Conservation (phyloP, 2,888 invertebrate species). For the Cybosia mesomella region DNA sequence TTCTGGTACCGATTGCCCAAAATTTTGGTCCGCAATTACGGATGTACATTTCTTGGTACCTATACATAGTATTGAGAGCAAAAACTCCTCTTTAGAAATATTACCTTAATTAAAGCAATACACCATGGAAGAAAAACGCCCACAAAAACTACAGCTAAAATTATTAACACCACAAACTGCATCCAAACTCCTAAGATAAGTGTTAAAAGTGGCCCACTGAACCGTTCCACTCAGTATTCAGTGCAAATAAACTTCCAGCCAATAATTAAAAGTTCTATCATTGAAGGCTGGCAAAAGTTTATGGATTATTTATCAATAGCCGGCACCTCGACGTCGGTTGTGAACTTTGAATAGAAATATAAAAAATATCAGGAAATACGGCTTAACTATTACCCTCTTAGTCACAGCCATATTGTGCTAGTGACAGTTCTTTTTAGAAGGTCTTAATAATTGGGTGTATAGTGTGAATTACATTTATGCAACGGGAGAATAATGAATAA, state of each 20-base stretch:
- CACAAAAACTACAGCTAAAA: neutral
- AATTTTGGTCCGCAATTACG: no score
- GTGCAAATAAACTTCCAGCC: neutral
- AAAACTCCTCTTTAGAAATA: no score
- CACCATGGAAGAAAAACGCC: no score
- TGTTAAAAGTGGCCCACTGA: constrained; percentile 3
- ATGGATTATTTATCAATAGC: neutral
- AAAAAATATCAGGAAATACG: neutral
- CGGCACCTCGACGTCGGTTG: neutral
- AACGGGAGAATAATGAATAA: neutral
- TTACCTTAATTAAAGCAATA: no score
- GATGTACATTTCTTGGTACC: no score
- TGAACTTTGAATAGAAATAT: neutral
- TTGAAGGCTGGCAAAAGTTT: neutral
- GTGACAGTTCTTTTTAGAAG: neutral
- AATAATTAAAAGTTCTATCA: constrained; percentile 4
- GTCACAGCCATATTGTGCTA: neutral
- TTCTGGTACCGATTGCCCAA: no score
- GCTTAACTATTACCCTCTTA: neutral
- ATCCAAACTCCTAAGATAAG: neutral
- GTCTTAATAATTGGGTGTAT: neutral
- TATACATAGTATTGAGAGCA: no score
- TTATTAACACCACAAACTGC: neutral
- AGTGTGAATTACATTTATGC: neutral
- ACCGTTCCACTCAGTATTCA: neutral